phyloP scores from a whole-genome alignment of 2,888 invertebrate species.

The Phalera bucephala region DNA sequence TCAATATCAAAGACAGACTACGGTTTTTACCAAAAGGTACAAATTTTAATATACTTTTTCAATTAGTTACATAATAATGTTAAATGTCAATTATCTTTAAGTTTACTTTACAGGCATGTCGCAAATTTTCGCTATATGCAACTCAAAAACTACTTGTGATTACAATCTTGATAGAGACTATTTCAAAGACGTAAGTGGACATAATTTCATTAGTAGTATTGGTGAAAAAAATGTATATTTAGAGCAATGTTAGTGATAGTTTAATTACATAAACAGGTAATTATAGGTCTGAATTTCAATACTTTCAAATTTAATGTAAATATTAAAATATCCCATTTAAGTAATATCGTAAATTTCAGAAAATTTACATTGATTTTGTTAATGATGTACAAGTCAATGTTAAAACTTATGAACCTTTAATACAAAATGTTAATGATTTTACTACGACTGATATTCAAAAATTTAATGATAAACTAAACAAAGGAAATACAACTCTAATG shows the following conservation, averaged over 20 bases:
- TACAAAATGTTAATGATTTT: constrained; percentile 47
- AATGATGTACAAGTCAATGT: constrained; percentile 70
- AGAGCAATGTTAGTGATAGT: too few species aligned
- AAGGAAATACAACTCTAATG: constrained; percentile 51
- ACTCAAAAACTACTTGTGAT: constrained; percentile 35
- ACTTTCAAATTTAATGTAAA: too few species aligned
- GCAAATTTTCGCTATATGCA: constrained; percentile 70
- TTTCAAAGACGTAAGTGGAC: constrained; percentile 57
- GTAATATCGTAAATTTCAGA: constrained; percentile 58
- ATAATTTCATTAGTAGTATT: constrained; percentile 3
- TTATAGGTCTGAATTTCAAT: too few species aligned
- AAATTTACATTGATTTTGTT: constrained; percentile 67
- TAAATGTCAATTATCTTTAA: not conserved
- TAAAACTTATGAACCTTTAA: constrained; percentile 59
- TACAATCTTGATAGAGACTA: constrained; percentile 48
- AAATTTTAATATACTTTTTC: too few species aligned
- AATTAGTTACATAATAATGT: too few species aligned
- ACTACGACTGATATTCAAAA: constrained; percentile 49
- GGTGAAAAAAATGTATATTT: too few species aligned
- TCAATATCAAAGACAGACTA: constrained; percentile 65
- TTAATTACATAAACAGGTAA: too few species aligned
- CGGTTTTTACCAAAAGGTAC: constrained; percentile 84
- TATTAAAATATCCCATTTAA: too few species aligned
- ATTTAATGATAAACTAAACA: constrained; percentile 47
- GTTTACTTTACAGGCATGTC: constrained; percentile 68